phyloP scores from a whole-genome alignment of 2,113 vertebrate species.

The Elanoides forficatus region DNA sequence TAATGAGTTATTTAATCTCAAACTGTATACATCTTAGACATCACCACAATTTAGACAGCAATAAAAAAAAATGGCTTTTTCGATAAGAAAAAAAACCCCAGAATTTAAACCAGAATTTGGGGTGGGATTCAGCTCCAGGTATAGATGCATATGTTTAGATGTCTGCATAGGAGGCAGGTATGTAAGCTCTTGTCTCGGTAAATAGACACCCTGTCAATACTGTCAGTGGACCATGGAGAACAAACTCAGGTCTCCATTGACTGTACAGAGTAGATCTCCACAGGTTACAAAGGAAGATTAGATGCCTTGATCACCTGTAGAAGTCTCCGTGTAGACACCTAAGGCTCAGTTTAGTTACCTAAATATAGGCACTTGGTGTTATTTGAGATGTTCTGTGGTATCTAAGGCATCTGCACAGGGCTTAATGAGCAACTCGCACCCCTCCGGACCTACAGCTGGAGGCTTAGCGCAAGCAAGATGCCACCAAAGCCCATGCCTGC shows the following conservation, averaged over 20 bases:
- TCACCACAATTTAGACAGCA: not conserved
- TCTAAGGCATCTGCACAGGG: not conserved
- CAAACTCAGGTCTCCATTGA: not conserved
- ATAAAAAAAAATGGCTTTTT: not conserved
- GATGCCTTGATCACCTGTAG: not conserved
- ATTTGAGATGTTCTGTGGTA: not conserved
- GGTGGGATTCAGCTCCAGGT: not conserved
- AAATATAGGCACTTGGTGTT: not conserved
- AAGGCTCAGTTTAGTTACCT: not conserved
- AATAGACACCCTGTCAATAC: not conserved
- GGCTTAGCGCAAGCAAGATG: not conserved
- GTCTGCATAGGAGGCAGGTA: not conserved
- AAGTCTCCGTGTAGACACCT: not conserved
- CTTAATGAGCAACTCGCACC: not conserved
- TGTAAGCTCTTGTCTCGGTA: not conserved
- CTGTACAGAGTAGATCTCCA: not conserved
- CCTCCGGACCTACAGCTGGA: not conserved
- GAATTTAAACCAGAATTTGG: not conserved
- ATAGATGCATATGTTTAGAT: not conserved
- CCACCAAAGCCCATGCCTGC: not conserved
- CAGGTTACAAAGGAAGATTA: not conserved
- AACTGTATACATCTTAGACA: not conserved
- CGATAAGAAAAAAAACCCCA: not conserved
- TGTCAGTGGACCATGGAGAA: not conserved
- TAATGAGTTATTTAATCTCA: not conserved